Evolutionary conservation across 2,113 vertebrate species (phyloP).

Genomic region (Pelmatolapia mariae): DNA sequence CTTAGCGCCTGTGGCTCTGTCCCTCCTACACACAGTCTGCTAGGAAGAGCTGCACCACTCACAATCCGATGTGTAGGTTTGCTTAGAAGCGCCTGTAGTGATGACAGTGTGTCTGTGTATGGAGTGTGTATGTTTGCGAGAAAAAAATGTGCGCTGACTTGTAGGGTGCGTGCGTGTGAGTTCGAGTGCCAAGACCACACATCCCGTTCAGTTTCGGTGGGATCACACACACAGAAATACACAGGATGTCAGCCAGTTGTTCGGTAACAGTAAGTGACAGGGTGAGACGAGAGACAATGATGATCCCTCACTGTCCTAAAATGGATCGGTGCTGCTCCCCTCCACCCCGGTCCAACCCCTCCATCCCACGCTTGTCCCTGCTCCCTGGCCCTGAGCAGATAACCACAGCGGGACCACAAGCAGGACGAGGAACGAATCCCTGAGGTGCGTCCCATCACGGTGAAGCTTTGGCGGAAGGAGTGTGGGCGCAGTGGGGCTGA

Average conservation of each 20-base stretch:
- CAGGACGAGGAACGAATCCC: constrained; percentile 42
- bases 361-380: constrained; percentile 30
- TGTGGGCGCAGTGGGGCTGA: constrained; percentile 49
- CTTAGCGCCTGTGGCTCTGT: constrained; percentile 62
- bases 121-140: neutral
- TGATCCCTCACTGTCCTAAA: constrained; percentile 62
- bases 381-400: constrained; percentile 70
- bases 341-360: constrained; percentile 32
- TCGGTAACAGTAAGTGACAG: constrained; percentile 62
- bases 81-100: constrained; percentile 56
- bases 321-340: constrained; percentile 47
- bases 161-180: constrained; percentile 31
- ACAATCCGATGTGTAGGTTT: constrained; percentile 63
- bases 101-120: constrained; percentile 24
- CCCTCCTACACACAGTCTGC: constrained; percentile 67
- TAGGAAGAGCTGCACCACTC: constrained; percentile 38
- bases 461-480: constrained; percentile 7
- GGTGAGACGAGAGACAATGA: constrained; percentile 62
- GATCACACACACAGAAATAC: constrained; percentile 15
- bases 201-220: constrained; percentile 14
- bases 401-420: constrained; percentile 31
- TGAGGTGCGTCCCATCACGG: constrained; percentile 38
- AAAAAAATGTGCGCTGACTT: constrained; percentile 3
- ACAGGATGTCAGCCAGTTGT: constrained; percentile 29
- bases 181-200: constrained; percentile 64